Percentiles rank a stretch among this genome's conserved stretches.
Conservation (phyloP, 2,113 vertebrate genomes). For the Ondatra zibethicus region DNA sequence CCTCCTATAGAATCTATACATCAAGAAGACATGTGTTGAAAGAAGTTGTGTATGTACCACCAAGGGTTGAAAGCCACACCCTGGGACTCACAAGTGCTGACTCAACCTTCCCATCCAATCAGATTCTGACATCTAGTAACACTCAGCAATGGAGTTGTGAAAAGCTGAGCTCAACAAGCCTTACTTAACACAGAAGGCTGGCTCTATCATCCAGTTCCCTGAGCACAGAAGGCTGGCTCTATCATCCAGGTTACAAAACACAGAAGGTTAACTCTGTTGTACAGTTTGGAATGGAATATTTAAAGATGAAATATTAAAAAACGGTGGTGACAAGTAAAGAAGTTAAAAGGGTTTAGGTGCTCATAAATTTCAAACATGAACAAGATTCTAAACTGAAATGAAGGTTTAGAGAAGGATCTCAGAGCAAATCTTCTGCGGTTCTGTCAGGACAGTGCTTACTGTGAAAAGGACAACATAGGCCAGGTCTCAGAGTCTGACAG, state of each 20-base stretch:
- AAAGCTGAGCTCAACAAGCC: not conserved
- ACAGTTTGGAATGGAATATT: not conserved
- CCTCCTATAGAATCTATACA: not conserved
- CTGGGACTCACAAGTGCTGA: not conserved
- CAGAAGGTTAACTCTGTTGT: not conserved
- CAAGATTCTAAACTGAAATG: constrained; percentile 23
- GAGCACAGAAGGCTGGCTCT: not conserved
- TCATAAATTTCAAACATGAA: constrained; percentile 38
- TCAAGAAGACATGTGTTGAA: not conserved
- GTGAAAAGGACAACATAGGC: constrained; percentile 1
- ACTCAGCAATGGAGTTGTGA: not conserved
- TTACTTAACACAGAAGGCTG: not conserved
- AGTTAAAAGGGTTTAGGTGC: not conserved
- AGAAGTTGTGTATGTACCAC: not conserved
- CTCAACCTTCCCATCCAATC: not conserved
- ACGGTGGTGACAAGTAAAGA: not conserved
- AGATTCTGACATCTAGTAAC: not conserved
- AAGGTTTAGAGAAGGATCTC: not conserved
- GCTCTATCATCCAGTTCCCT: not conserved
- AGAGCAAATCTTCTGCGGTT: not conserved
- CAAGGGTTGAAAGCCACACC: not conserved
- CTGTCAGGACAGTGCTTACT: not conserved
- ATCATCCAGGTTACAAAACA: not conserved
- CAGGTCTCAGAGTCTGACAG: constrained; percentile 19
- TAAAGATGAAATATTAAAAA: not conserved